Percentiles rank a stretch among this genome's conserved stretches.
Conservation (phyloP, 1,140 invertebrate species). For the Calliopsis andreniformis region DNA sequence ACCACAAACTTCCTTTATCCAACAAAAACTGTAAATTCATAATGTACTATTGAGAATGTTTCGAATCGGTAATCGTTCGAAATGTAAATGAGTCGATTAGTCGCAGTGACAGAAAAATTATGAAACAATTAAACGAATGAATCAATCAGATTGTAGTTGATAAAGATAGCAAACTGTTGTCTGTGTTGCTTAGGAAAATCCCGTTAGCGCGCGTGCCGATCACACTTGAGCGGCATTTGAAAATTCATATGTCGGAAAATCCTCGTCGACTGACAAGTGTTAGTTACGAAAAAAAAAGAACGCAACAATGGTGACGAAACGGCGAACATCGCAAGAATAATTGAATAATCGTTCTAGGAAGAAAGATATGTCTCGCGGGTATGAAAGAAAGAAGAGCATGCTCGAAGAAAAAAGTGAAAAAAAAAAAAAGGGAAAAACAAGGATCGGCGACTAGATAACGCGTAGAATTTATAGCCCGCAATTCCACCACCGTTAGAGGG, state of each 20-base stretch:
- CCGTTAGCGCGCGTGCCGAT: slow-evolving; percentile 12
- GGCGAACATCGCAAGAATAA: slow-evolving; percentile 9
- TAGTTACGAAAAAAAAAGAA: slow-evolving; percentile 7
- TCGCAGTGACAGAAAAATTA: neutral
- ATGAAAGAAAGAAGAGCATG: neutral
- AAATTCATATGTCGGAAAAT: slow-evolving; percentile 11
- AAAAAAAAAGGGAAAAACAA: slow-evolving; percentile 1
- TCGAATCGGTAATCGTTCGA: too few species aligned
- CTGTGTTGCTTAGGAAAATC: neutral
- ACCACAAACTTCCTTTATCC: too few species aligned
- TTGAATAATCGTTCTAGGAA: slow-evolving; percentile 8
- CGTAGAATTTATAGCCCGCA: neutral
- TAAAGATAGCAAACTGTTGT: neutral
- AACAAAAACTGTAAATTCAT: too few species aligned
- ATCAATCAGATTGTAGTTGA: neutral
- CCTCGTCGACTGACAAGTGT: neutral
- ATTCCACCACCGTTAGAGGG: neutral
- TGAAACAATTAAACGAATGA: neutral
- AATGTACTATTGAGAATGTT: too few species aligned
- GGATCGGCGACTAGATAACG: neutral
- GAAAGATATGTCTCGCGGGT: slow-evolving; percentile 9
- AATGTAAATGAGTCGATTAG: too few species aligned
- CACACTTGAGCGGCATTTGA: neutral
- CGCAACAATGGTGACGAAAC: slow-evolving; percentile 5
- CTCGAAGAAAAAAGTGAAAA: neutral